Percentiles rank a stretch among this genome's conserved stretches.
Conservation (phyloP, 2,113 vertebrate species). For the Athene noctua region DNA sequence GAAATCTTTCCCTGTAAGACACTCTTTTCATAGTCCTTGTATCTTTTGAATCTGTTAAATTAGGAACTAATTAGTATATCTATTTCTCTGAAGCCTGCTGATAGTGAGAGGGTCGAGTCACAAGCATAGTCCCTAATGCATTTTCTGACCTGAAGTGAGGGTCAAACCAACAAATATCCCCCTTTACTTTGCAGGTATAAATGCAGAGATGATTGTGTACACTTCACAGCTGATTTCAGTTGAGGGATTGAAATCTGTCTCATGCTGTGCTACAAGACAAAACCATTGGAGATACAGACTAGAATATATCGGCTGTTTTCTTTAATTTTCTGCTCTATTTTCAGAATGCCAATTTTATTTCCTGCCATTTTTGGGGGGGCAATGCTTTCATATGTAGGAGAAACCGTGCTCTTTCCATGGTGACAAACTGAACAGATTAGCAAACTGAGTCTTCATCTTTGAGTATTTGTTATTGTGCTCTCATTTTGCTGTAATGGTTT, state of each 20-base stretch:
- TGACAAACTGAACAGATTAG: not conserved
- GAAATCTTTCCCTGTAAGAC: slow-evolving; percentile 37
- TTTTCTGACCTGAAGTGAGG: slow-evolving; percentile 19
- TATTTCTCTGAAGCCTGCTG: not conserved
- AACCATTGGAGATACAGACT: not conserved
- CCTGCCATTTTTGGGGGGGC: not conserved
- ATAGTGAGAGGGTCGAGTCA: not conserved
- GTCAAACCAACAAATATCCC: not conserved
- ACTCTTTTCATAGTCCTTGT: slow-evolving; percentile 15
- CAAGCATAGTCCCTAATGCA: not conserved
- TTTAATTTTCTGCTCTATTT: slow-evolving; percentile 31
- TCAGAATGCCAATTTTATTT: not conserved
- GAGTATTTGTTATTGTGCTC: not conserved
- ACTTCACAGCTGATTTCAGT: slow-evolving; percentile 17
- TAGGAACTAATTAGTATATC: slow-evolving; percentile 44
- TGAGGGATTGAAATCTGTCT: not conserved
- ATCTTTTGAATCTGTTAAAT: slow-evolving; percentile 34
- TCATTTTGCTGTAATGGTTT: not conserved
- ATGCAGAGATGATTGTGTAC: not conserved
- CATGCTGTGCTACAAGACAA: slow-evolving; percentile 19
- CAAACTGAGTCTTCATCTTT: not conserved
- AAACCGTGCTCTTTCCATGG: not conserved
- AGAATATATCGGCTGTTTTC: not conserved
- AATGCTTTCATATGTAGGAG: not conserved
- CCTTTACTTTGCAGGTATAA: not conserved